These are phyloP conservation scores for Chaetoderma sp. DNA, from an alignment of 2,888 invertebrate species.

Conservation along the genomic window DNA sequence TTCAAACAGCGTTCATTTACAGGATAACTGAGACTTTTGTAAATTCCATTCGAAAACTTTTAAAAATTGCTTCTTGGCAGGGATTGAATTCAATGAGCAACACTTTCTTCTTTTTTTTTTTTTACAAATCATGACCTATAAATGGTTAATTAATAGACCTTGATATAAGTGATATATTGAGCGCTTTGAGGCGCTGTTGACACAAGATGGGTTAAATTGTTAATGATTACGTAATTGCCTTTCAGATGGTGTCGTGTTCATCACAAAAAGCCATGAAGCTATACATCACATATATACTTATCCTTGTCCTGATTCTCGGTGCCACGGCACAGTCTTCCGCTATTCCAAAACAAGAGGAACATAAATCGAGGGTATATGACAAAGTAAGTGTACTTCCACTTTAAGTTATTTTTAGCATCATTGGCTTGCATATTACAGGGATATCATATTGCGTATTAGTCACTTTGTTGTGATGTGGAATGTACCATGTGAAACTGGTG, in stretches of 20 bases:
- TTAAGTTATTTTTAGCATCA: neutral
- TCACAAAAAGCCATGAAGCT: conserved; percentile 43
- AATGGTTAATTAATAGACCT: too few relatives aligned
- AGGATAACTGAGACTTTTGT: too few relatives aligned
- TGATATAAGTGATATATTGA: too few relatives aligned
- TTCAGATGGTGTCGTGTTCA: conserved; percentile 24
- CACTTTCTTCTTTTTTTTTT: too few relatives aligned
- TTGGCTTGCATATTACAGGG: neutral
- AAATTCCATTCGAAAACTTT: too few relatives aligned
- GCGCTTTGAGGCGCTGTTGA: too few relatives aligned
- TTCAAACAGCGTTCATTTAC: too few relatives aligned
- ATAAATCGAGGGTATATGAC: conserved; percentile 59
- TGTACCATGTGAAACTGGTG: neutral
- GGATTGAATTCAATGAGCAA: too few relatives aligned
- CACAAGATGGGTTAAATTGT: too few relatives aligned
- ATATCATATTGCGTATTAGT: neutral
- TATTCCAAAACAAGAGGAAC: conserved; percentile 79
- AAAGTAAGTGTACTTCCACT: conserved; percentile 47
- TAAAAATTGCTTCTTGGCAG: too few relatives aligned
- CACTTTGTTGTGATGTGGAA: neutral
- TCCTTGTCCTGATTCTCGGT: conserved; percentile 45
- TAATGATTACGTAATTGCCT: conserved; percentile 5
- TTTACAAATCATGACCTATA: too few relatives aligned
- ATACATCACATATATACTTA: conserved; percentile 34
- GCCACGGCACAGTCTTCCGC: conserved; percentile 68